phyloP scores from a whole-genome alignment of 1,140 invertebrate species.

The Hormaphis cornu region DNA sequence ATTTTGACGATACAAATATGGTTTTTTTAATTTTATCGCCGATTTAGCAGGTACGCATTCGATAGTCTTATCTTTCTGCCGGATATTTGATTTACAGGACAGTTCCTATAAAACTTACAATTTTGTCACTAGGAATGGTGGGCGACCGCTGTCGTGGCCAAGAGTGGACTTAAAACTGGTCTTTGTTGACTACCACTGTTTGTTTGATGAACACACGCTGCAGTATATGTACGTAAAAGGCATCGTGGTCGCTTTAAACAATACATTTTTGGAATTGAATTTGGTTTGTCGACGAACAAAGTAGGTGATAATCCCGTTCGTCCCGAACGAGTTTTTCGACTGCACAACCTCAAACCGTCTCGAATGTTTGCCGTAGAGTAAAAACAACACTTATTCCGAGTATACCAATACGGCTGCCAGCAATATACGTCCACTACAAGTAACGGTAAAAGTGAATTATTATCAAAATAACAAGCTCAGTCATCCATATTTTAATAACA shows the following conservation, averaged over 20 bases:
- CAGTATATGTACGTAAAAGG: not conserved
- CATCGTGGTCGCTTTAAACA: not conserved
- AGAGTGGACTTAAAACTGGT: conserved; percentile 1
- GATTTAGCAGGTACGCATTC: too few relatives aligned
- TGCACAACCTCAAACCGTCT: not conserved
- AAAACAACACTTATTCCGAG: not conserved
- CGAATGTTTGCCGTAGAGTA: not conserved
- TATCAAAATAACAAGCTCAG: too few relatives aligned
- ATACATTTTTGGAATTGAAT: conserved; percentile 13
- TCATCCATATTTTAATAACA: too few relatives aligned
- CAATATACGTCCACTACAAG: not conserved
- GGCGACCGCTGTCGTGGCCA: not conserved
- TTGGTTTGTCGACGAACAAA: conserved; percentile 1
- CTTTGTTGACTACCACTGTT: not conserved
- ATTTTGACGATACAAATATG: too few relatives aligned
- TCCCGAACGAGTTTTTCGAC: not conserved
- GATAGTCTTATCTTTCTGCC: too few relatives aligned
- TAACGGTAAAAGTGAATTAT: conserved; percentile 11
- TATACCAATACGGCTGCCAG: not conserved
- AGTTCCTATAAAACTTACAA: too few relatives aligned
- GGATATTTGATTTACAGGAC: too few relatives aligned
- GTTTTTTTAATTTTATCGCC: too few relatives aligned
- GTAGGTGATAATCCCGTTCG: not conserved
- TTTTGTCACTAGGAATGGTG: not conserved
- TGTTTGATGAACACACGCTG: not conserved